Conservation (phyloP, 1,140 invertebrate genomes). For the Bilobella aurantiaca region DNA sequence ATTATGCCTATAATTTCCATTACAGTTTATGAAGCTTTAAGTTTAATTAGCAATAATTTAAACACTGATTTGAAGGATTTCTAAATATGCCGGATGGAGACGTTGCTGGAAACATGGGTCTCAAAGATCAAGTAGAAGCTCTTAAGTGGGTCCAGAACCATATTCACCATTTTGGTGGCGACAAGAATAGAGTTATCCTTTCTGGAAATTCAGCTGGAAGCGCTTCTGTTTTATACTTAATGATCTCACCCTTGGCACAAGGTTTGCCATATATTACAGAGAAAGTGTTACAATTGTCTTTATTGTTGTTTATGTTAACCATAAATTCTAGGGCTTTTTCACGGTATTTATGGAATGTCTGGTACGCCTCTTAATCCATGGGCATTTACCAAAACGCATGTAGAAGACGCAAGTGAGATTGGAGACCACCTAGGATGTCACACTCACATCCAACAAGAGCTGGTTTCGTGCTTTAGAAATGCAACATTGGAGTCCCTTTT, state of each 20-base stretch:
- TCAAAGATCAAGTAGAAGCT: constrained; percentile 6
- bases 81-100: constrained; percentile 14
- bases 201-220: background rate
- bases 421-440: no score
- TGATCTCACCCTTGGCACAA: background rate
- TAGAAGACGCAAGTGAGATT: no score
- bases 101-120: background rate
- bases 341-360: constrained; percentile 11
- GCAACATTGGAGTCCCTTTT: no score
- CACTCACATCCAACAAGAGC: no score
- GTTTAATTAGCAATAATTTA: background rate
- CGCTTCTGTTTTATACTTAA: background rate
- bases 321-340: constrained; percentile 11
- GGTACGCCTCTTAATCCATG: constrained; percentile 9
- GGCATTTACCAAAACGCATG: no score
- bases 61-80: constrained; percentile 8
- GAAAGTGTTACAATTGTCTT: no score
- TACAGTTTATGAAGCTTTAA: background rate
- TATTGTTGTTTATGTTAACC: no score
- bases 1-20: no score
- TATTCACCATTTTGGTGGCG: background rate
- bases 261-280: no score
- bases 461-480: no score
- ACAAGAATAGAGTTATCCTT: background rate
- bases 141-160: background rate